Base-by-base conservation (phyloP, 1,140 invertebrate genomes). In the Cotesia chilonis region DNA sequence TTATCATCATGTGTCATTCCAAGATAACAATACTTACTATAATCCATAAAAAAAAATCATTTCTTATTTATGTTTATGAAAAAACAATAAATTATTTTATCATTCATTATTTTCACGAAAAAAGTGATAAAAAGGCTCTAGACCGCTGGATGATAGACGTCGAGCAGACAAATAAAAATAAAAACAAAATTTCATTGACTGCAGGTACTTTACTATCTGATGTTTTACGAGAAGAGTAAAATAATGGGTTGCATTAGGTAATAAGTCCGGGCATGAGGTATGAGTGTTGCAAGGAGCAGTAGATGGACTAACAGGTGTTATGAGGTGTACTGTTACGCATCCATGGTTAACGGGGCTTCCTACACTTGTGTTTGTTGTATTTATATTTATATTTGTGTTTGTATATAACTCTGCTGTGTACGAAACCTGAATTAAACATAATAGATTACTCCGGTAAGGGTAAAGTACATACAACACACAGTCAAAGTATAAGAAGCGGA, bases 331-430 rank as follows among this genome's bases (percentile, higher is more conserved):
- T 72, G 66, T 75, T 72, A 71, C 70, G 74, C 66, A 72, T 72
- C 70, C 70, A 70, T 66, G 47, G 68, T 72, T 75, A 75, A 75
- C 74, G 74, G 74, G 74, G 70, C 68, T 75, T 70, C 52, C 63
- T 71, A 55, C 38, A 55, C 14, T 10, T 2, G 7, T n/a, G 17
- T 20, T 28, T 37, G 20, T 17, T 59, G 57, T n/a, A 20, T 52
- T n/a, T 10, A 52, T 52, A n/a, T 52, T 52, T 52, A 28, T 28
- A 28, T 28, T 28, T 28, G 28, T 28, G 28, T 28, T 28, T 28
- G 28, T 28, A 28, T 28, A 28, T 28, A 28, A 2, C 28, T 28
- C 28, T 28, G 28, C 51, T 38, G 37, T 51, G 17, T 68, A n/a
- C 17, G 41, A 72, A 54, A 60, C 14, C 47, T 51, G 38, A 28